These are phyloP conservation scores for Acanthurus leucopareius DNA, from an alignment of 2,797 vertebrate species.

Conservation along the genomic window DNA sequence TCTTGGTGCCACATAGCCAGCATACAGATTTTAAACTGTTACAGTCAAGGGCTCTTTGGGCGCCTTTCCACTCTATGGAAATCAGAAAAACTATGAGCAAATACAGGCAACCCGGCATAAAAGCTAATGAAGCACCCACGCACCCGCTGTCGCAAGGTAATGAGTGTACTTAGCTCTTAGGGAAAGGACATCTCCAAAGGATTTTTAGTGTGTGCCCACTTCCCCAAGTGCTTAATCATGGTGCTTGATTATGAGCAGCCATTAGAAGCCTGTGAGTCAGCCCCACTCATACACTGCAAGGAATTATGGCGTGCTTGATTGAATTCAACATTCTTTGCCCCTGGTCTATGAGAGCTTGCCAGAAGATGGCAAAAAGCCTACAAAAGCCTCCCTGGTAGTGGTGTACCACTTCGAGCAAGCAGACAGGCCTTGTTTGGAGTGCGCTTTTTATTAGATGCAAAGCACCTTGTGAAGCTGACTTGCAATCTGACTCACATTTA, in stretches of 20 bases:
- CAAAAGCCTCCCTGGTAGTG: constrained; percentile 43
- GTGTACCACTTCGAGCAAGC: constrained; percentile 56
- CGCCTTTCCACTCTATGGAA: constrained; percentile 68
- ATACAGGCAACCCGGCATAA: constrained; percentile 74
- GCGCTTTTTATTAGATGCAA: constrained; percentile 38
- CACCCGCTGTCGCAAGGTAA: constrained; percentile 75
- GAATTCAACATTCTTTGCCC: constrained; percentile 74
- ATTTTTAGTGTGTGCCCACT: constrained; percentile 79
- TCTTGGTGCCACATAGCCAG: constrained; percentile 29
- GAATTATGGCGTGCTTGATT: constrained; percentile 79
- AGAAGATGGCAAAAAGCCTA: constrained; percentile 54
- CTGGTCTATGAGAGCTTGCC: constrained; percentile 61
- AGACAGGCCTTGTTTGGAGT: constrained; percentile 52
- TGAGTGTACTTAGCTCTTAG: constrained; percentile 82
- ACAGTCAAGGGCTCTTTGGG: constrained; percentile 71
- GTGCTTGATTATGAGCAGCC: constrained; percentile 83
- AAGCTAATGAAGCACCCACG: constrained; percentile 83
- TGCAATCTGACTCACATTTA: constrained; percentile 10
- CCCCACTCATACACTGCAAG: constrained; percentile 76
- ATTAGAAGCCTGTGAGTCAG: constrained; percentile 81
- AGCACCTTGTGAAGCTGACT: constrained; percentile 25
- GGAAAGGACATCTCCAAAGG: constrained; percentile 80
- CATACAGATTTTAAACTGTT: constrained; percentile 65
- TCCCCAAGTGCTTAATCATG: constrained; percentile 83
- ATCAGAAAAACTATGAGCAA: constrained; percentile 74